Base-by-base conservation (phyloP, 2,113 vertebrate species). In the Heterotis niloticus region DNA sequence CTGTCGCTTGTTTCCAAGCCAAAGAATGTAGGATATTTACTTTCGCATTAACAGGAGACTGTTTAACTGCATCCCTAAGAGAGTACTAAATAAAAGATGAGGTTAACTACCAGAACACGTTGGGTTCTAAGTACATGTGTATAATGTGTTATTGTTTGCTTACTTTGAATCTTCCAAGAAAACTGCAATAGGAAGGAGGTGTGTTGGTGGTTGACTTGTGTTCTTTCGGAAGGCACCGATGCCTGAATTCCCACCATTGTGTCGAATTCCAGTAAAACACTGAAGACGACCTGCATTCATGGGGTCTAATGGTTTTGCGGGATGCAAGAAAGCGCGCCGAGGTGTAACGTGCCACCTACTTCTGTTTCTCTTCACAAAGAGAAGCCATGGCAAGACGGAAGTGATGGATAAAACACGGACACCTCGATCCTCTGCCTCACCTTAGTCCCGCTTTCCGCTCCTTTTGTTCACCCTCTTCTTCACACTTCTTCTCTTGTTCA, bases 1-100 rank as follows among this genome's bases (percentile, higher is more conserved):
- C 74, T 62, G 59, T 81, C 67, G 74, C 78, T 80, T 83, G 79
- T 26, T 84, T 82, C 80, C 83, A 84, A 90, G 87, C 88, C 89
- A 89, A 90, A 92, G 86, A 89, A 82, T 76, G 71, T 29, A 11
- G 72, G 69, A 64, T 70, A 77, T 65, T 77, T 69, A 28, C 51
- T 74, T 69, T 80, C 28, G 20, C 52, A 34, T 78, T 79, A 28
- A 65, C 44, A 44, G 34, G 78, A 23, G 59, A 64, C 70, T 82
- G 72, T 82, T 75, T 67, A 67, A 62, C 73, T 74, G 75, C 75
- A 51, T 29, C 65, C 78, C 51, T 23, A 75, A 75, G 23, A 77
- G 68, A 67, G 51, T 64, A 56, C 16, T 24, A 87, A 68, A 56
- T 18, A 54, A 81, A 76, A 51, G 51, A 67, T 66, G 54, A 66